Conservation (phyloP, 1,140 invertebrate species). For the Formica selysi region DNA sequence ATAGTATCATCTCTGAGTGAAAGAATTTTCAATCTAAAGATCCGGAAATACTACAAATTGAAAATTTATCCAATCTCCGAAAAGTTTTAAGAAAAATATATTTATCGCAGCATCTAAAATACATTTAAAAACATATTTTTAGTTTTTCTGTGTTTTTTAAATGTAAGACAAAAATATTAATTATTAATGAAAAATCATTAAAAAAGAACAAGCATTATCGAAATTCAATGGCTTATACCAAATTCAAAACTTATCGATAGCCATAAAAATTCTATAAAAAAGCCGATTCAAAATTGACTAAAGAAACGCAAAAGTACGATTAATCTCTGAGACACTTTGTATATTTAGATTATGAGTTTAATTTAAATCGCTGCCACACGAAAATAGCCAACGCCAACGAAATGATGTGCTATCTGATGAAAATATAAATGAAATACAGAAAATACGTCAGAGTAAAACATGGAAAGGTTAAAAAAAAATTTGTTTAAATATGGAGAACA, state of each 20-base stretch:
- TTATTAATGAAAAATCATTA: no score
- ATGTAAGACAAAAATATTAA: background rate
- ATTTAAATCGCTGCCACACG: background rate
- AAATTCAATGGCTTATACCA: no score
- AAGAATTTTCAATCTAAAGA: background rate
- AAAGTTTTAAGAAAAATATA: no score
- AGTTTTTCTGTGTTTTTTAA: background rate
- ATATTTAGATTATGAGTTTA: slow-evolving; percentile 1
- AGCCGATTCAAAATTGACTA: background rate
- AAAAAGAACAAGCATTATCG: no score
- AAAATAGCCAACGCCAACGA: background rate
- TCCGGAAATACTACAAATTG: background rate
- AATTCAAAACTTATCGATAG: no score
- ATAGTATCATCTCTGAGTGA: background rate
- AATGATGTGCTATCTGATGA: background rate
- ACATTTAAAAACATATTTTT: background rate
- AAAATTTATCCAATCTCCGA: background rate
- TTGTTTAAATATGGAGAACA: slow-evolving; percentile 42
- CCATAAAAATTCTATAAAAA: no score
- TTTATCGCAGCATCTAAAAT: background rate
- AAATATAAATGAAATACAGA: slow-evolving; percentile 2
- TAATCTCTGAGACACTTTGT: background rate
- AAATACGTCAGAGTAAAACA: slow-evolving; percentile 24
- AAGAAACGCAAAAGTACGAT: background rate
- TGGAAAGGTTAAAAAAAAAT: background rate